Percentiles rank a stretch among this genome's conserved stretches.
Conservation (phyloP, 2,113 vertebrate genomes). For the Sylvietta virens region DNA sequence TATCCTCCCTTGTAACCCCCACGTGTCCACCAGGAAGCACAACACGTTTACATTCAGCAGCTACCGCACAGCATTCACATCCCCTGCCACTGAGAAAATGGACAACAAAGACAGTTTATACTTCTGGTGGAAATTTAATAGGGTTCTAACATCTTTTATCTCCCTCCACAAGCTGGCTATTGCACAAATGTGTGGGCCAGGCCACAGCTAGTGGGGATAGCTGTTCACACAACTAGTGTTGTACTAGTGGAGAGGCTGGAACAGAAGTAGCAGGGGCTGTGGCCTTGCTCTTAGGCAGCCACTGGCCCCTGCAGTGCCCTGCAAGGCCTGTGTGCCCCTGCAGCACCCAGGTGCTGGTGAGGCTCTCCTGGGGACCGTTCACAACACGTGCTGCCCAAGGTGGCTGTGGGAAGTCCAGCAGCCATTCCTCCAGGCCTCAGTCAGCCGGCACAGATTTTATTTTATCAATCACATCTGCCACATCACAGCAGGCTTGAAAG, state of each 20-base stretch:
- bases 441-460: neutral
- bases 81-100: neutral
- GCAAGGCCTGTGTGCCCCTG: neutral
- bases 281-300: neutral
- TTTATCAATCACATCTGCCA: neutral
- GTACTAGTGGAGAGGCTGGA: neutral
- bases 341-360: neutral
- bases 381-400: neutral
- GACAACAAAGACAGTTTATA: neutral
- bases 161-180: neutral
- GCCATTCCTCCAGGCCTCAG: neutral
- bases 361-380: accelerated
- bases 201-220: neutral
- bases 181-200: neutral
- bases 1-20: neutral
- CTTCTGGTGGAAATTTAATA: neutral
- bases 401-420: neutral
- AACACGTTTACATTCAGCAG: accelerated
- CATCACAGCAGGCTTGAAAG: neutral
- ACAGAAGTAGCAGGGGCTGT: neutral
- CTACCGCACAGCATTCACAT: accelerated
- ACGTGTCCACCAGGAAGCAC: neutral
- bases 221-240: neutral
- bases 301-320: neutral
- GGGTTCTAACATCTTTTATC: neutral